phyloP scores from a whole-genome alignment of 2,797 vertebrate genomes.

The Arrhamphus sclerolepis region DNA sequence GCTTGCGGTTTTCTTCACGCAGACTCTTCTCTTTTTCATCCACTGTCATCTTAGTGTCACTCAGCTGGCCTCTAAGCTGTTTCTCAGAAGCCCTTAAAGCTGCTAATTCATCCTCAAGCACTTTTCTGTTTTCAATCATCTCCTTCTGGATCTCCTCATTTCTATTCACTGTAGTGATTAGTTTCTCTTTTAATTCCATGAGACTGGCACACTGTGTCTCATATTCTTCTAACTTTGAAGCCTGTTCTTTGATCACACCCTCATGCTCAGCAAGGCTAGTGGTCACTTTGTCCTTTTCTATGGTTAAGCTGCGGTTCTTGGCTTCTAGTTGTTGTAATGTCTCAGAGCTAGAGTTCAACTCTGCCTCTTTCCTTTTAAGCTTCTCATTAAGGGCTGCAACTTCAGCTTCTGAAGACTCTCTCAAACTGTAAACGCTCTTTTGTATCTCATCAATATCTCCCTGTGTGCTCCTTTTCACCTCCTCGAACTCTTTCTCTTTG shows the following conservation, averaged over 20 bases:
- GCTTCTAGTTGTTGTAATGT: conserved; percentile 80
- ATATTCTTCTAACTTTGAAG: conserved; percentile 66
- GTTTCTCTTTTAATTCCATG: conserved; percentile 73
- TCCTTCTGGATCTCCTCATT: conserved; percentile 76
- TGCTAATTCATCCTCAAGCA: conserved; percentile 78
- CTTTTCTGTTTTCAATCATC: conserved; percentile 66
- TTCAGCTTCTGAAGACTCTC: conserved; percentile 75
- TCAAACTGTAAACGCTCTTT: conserved; percentile 52
- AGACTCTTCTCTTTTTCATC: conserved; percentile 85
- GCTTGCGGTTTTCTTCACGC: conserved; percentile 77
- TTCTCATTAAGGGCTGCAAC: conserved; percentile 71
- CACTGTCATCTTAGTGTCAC: conserved; percentile 73
- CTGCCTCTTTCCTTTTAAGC: conserved; percentile 78
- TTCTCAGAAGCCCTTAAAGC: conserved; percentile 83
- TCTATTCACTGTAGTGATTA: conserved; percentile 69
- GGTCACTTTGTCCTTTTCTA: conserved; percentile 78
- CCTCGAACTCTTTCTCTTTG: conserved; percentile 76
- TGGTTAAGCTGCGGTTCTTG: conserved; percentile 74
- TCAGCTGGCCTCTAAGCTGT: conserved; percentile 78
- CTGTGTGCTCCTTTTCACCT: conserved; percentile 53
- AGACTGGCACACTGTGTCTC: conserved; percentile 67
- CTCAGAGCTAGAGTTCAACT: conserved; percentile 75
- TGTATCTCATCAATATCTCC: conserved; percentile 63
- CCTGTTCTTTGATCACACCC: conserved; percentile 66
- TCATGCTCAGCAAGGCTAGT: conserved; percentile 76